phyloP scores from a whole-genome alignment of 2,113 vertebrate genomes.

The Zosterops pallidus region DNA sequence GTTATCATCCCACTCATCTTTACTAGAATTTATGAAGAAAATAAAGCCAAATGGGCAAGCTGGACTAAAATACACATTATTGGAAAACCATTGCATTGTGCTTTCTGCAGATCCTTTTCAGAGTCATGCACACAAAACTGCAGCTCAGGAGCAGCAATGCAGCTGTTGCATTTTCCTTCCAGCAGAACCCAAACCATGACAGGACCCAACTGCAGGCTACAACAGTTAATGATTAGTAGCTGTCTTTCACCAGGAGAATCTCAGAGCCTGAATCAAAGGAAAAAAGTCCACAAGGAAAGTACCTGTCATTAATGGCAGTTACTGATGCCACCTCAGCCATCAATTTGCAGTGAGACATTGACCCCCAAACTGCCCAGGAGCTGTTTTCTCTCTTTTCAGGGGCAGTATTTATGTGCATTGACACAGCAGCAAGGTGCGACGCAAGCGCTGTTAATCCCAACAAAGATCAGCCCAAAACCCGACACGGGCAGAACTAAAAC shows the following conservation, averaged over 20 bases:
- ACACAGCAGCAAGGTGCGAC: not conserved
- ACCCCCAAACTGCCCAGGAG: not conserved
- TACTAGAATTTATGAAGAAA: not conserved
- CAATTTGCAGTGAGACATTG: not conserved
- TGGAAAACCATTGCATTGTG: not conserved
- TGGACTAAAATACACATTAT: not conserved
- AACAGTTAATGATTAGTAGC: not conserved
- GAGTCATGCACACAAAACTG: not conserved
- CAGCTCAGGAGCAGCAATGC: not conserved
- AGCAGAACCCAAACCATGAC: not conserved
- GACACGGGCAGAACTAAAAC: not conserved
- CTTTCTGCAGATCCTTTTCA: not conserved
- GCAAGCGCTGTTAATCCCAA: not conserved
- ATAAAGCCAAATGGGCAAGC: not conserved
- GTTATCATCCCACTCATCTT: not conserved
- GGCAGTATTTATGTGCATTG: not conserved
- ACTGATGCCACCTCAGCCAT: not conserved
- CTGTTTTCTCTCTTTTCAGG: not conserved
- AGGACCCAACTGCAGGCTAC: not conserved
- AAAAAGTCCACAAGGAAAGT: not conserved
- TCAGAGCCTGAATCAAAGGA: not conserved
- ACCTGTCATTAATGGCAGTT: not conserved
- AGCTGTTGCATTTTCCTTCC: not conserved
- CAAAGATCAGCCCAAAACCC: not conserved
- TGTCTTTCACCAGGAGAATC: not conserved